These are phyloP conservation scores for Ictalurus furcatus DNA, from an alignment of 2,113 vertebrate genomes.

Conservation along the genomic window DNA sequence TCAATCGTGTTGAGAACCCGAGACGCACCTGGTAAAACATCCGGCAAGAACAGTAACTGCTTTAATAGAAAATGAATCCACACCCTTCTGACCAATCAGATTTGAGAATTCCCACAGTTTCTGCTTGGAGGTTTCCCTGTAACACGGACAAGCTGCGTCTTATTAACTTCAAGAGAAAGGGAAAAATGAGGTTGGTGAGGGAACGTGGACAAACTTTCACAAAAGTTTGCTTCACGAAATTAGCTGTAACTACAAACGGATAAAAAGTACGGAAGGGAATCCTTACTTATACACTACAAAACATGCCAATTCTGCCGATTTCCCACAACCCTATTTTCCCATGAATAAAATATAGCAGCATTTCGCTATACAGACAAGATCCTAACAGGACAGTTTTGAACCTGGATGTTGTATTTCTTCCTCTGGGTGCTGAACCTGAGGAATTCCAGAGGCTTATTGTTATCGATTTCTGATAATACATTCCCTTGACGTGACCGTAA, in stretches of 20 bases:
- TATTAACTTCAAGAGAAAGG: not conserved
- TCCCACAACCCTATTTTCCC: not conserved
- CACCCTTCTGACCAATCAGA: not conserved
- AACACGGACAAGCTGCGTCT: not conserved
- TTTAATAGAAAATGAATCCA: not conserved
- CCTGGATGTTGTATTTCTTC: not conserved
- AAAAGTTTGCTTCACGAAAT: not conserved
- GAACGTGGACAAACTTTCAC: not conserved
- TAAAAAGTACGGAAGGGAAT: not conserved
- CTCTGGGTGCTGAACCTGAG: not conserved
- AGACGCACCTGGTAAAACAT: not conserved
- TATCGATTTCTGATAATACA: constrained; percentile 40
- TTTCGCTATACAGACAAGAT: not conserved
- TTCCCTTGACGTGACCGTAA: not conserved
- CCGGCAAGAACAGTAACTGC: not conserved
- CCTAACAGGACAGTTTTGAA: constrained; percentile 1
- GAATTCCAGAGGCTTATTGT: not conserved
- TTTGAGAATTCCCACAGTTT: not conserved
- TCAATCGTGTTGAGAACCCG: not conserved
- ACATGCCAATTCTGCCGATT: not conserved
- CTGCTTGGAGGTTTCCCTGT: not conserved
- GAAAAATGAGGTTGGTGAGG: not conserved
- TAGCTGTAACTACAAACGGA: not conserved
- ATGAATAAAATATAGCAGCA: not conserved
- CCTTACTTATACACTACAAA: not conserved